Base-by-base conservation (phyloP, 2,888 invertebrate genomes). In the Leptopilina syphax region DNA sequence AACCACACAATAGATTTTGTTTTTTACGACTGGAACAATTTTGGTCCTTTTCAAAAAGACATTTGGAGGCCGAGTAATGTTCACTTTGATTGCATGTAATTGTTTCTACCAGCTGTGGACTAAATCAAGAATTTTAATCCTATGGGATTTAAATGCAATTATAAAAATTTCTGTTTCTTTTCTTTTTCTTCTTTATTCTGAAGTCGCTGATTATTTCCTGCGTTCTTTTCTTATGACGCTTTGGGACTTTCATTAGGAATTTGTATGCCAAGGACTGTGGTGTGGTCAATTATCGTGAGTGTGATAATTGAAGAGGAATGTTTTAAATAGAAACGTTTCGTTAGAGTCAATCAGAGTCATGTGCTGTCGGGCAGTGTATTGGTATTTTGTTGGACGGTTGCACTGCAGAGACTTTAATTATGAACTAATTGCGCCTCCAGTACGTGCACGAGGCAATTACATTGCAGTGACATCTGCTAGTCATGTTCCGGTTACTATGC, bases 381-480 rank as follows among this genome's bases (percentile, higher is more conserved):
- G 73, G 54, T 73, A n/a, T 12, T 41, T 13, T 57, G 70, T 34
- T n/a, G 73, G 27, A 34, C 34, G 5, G 57, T 54, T 34, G 34
- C 34, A 68, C 27, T 34, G n/a, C 54, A 73, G 73, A 34, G 57
- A 54, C 54, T 89, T 89, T 87, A 90, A 89, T 90, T 88, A 89
- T 85, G 87, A 87, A 87, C 88, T 89, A 89, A 90, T 90, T 89
- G 88, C 87, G 81, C 78, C 78, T 79, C 44, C 34, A 77, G 78
- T 86, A 85, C 84, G 80, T 82, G 84, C 80, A 82, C 81, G 82
- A 83, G 85, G 87, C 86, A 88, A 89, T 90, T 89, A 87, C 87
- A 86, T 44, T 83, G 80, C 80, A 84, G 86, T 85, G 87, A 87
- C 90, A 90, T 90, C 89, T 90, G 90, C 87, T 86, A 83, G 77